Percentiles rank a stretch among this genome's conserved stretches.
These are phyloP conservation scores for Hirtodrosophila confusa DNA, from an alignment of 2,888 invertebrate genomes.

Conservation along the genomic window DNA sequence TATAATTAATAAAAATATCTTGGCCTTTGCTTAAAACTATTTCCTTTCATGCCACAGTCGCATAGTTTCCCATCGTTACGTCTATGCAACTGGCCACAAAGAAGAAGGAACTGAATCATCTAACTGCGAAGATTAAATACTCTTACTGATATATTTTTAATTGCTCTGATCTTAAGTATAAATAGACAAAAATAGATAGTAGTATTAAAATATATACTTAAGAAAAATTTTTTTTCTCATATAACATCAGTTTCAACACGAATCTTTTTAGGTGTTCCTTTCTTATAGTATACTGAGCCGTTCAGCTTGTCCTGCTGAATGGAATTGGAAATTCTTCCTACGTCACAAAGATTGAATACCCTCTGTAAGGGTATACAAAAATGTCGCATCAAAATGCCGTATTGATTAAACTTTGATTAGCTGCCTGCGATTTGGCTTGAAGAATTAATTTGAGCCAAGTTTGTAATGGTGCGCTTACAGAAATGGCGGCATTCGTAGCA, in stretches of 20 bases:
- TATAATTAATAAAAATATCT: conserved; percentile 36
- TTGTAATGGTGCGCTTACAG: conserved; percentile 48
- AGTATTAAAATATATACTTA: too few relatives aligned
- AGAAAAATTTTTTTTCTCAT: too few relatives aligned
- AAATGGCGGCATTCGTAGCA: conserved; percentile 41
- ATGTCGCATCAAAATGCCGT: conserved; percentile 70
- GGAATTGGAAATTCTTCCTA: too few relatives aligned
- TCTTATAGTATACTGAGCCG: too few relatives aligned
- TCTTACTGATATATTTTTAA: conserved; percentile 1
- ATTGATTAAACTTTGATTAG: conserved; percentile 71
- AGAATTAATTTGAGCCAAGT: conserved; percentile 68
- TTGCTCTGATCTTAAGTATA: too few relatives aligned
- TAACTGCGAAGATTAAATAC: conserved; percentile 7
- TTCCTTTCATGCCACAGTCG: conserved; percentile 36
- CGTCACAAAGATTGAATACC: not conserved
- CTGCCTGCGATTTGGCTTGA: conserved; percentile 62
- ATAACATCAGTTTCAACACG: too few relatives aligned
- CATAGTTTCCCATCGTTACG: conserved; percentile 61
- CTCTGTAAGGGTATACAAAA: conserved; percentile 19
- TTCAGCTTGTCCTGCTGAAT: too few relatives aligned
- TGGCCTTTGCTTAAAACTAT: conserved; percentile 22
- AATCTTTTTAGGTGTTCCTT: too few relatives aligned
- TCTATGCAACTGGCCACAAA: conserved; percentile 39
- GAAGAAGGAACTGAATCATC: not conserved
- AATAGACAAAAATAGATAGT: too few relatives aligned